Evolutionary conservation across 2,113 vertebrate species (phyloP).

Genomic region (Piprites chloris): DNA sequence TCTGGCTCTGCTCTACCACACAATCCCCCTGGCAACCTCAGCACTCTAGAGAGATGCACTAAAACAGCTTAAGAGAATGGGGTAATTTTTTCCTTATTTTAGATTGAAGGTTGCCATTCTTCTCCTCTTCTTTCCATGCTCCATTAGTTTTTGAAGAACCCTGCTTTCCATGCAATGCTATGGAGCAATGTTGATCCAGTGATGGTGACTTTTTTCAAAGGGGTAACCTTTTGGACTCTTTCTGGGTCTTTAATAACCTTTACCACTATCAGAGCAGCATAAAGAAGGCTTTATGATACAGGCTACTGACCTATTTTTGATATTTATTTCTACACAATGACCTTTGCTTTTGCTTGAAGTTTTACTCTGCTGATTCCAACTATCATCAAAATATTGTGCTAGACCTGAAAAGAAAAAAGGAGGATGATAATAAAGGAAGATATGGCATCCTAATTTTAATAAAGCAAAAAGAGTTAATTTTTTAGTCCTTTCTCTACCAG

Average conservation of each 20-base stretch:
- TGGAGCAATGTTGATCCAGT: neutral
- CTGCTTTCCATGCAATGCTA: fast-evolving
- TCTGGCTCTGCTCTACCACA: neutral
- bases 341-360: neutral
- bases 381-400: neutral
- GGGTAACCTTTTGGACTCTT: neutral
- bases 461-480: neutral
- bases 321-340: neutral
- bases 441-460: neutral
- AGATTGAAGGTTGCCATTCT: neutral
- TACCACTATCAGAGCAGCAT: neutral
- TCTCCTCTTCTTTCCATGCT: neutral
- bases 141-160: neutral
- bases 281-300: neutral
- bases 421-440: neutral
- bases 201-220: neutral
- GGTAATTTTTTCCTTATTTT: neutral
- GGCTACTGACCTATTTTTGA: neutral
- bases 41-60: neutral
- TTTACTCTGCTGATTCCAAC: neutral
- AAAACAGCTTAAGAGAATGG: neutral
- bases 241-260: neutral
- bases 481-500: neutral
- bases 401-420: neutral
- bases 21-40: neutral